Evolutionary conservation across 2,797 vertebrate genomes (phyloP).

Genomic region (Gadopsis bispinosus): DNA sequence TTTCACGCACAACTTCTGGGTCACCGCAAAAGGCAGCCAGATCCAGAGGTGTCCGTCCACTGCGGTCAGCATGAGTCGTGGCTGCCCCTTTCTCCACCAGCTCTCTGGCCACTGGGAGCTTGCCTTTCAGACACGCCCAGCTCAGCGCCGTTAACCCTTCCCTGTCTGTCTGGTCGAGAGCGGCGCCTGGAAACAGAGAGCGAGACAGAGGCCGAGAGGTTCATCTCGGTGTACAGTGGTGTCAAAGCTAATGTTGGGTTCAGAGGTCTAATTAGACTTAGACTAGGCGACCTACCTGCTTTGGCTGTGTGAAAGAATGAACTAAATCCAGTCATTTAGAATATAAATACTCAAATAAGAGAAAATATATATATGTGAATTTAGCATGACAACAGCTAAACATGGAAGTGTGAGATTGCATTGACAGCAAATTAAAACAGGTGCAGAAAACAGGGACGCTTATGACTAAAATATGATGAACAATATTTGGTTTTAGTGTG

Average conservation of each 20-base stretch:
- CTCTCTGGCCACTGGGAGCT: conserved; percentile 89
- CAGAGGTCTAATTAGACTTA: neutral
- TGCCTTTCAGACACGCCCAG: conserved; percentile 98
- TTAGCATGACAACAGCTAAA: too few relatives aligned
- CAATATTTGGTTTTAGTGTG: neutral
- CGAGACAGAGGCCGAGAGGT: neutral
- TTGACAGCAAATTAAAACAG: neutral
- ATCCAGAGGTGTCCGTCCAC: conserved; percentile 94
- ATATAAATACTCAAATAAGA: neutral
- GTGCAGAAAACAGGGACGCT: neutral
- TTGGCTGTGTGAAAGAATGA: neutral
- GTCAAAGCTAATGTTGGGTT: neutral
- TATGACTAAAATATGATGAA: neutral
- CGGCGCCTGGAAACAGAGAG: conserved; percentile 86
- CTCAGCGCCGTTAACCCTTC: conserved; percentile 95
- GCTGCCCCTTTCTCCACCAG: conserved; percentile 92
- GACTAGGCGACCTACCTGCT: neutral
- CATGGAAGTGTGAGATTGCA: too few relatives aligned
- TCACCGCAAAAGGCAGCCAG: conserved; percentile 96
- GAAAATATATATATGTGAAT: too few relatives aligned
- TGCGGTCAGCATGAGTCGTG: conserved; percentile 94
- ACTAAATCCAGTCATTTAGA: neutral
- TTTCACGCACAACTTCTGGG: conserved; percentile 93
- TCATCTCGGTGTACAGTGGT: neutral
- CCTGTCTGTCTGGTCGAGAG: conserved; percentile 92